Conservation (phyloP, 2,888 invertebrate species). For the Tenthredo notha region DNA sequence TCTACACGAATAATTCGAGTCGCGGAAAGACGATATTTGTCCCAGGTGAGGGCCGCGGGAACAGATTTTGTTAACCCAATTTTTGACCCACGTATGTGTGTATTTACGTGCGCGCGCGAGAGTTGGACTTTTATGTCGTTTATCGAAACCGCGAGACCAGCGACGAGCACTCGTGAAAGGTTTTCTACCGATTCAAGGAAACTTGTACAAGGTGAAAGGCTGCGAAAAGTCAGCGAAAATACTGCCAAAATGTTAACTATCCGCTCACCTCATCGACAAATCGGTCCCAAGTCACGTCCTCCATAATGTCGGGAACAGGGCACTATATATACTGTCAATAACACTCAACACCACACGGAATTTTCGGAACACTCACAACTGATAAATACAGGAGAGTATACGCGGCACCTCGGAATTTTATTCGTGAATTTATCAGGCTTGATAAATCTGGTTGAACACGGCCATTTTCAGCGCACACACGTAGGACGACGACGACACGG, state of each 20-base stretch:
- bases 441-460: slow-evolving; percentile 63
- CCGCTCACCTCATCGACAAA: slow-evolving; percentile 39
- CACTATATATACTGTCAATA: background rate
- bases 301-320: background rate
- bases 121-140: background rate
- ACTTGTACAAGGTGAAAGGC: slow-evolving; percentile 1
- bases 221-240: slow-evolving; percentile 27
- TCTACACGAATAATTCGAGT: background rate
- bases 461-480: slow-evolving; percentile 75
- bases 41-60: background rate
- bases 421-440: slow-evolving; percentile 35
- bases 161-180: background rate
- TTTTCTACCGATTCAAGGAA: background rate
- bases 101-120: background rate
- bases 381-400: background rate
- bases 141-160: background rate
- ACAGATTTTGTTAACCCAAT: slow-evolving; percentile 8
- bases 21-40: background rate
- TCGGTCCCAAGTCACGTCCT: slow-evolving; percentile 31
- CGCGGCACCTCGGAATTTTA: background rate
- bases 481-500: slow-evolving; percentile 49
- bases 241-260: slow-evolving; percentile 24
- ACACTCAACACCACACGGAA: background rate
- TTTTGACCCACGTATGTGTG: slow-evolving; percentile 7
- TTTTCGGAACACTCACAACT: background rate